Evolutionary conservation across 2,797 vertebrate species (phyloP).

Genomic region (Liparis tanakae): DNA sequence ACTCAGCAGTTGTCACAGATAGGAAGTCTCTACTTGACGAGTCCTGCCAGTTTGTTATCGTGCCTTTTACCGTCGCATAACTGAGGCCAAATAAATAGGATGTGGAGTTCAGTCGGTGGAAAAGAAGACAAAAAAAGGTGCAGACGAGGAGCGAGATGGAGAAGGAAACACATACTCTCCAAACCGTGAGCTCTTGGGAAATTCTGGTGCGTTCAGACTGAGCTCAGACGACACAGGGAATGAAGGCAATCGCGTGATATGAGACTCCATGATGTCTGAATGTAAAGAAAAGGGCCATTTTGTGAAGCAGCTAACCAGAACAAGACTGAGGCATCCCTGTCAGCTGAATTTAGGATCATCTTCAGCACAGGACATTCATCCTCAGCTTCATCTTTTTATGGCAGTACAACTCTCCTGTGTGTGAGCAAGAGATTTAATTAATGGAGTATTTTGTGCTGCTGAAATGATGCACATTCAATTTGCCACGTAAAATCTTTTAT

Average conservation of each 20-base stretch:
- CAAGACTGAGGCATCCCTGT: conserved; percentile 50
- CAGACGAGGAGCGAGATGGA: not conserved
- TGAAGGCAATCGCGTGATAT: conserved; percentile 32
- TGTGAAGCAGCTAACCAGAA: conserved; percentile 62
- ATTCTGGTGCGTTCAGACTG: conserved; percentile 20
- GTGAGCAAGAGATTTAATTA: conserved; percentile 32
- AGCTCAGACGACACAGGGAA: conserved; percentile 26
- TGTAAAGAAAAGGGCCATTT: conserved; percentile 73
- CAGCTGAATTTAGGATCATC: conserved; percentile 56
- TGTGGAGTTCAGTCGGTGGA: conserved; percentile 42
- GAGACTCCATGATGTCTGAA: conserved; percentile 70
- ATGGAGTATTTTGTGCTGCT: conserved; percentile 17
- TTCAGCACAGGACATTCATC: conserved; percentile 31
- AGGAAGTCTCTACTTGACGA: conserved; percentile 66
- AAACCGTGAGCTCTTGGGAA: not conserved
- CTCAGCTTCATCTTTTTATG: conserved; percentile 37
- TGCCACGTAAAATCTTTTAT: conserved; percentile 43
- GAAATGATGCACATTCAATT: conserved; percentile 30
- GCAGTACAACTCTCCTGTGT: conserved; percentile 9
- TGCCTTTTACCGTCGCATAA: conserved; percentile 69
- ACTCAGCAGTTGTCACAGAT: conserved; percentile 70
- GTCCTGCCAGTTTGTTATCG: conserved; percentile 75
- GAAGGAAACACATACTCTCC: conserved; percentile 19
- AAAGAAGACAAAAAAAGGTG: conserved; percentile 2
- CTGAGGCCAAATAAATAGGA: conserved; percentile 62